Evolutionary conservation across 2,888 invertebrate species (phyloP).

Genomic region (Acronicta aceris): DNA sequence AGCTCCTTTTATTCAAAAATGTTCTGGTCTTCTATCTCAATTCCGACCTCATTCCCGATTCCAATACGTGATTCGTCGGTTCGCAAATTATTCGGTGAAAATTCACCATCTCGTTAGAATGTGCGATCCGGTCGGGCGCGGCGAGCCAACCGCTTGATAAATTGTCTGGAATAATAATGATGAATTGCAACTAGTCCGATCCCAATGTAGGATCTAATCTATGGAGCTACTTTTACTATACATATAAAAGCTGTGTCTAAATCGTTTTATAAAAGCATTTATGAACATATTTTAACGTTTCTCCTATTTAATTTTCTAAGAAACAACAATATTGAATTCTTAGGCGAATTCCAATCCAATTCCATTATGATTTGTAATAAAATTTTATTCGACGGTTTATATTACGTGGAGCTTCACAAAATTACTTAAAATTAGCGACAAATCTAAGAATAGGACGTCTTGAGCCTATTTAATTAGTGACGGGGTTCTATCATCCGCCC

Average conservation of each 20-base stretch:
- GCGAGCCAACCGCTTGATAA: slow-evolving; percentile 89
- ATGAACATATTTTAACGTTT: slow-evolving; percentile 20
- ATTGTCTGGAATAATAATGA: slow-evolving; percentile 90
- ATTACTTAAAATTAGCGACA: slow-evolving; percentile 85
- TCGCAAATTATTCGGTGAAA: slow-evolving; percentile 89
- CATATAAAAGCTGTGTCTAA: slow-evolving; percentile 34
- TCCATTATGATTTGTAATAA: slow-evolving; percentile 61
- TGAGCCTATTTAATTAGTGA: slow-evolving; percentile 87
- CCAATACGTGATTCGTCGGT: slow-evolving; percentile 89
- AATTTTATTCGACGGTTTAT: slow-evolving; percentile 76
- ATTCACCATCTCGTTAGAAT: slow-evolving; percentile 90
- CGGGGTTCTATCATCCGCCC: slow-evolving; percentile 85
- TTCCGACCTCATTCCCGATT: slow-evolving; percentile 86
- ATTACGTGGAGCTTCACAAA: slow-evolving; percentile 72
- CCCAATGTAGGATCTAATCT: slow-evolving; percentile 83
- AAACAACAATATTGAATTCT: slow-evolving; percentile 45
- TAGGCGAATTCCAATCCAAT: no score
- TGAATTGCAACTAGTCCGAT: slow-evolving; percentile 87
- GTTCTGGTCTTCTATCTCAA: slow-evolving; percentile 88
- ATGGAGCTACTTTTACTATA: slow-evolving; percentile 73
- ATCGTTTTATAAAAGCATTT: slow-evolving; percentile 22
- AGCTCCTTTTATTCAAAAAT: slow-evolving; percentile 72
- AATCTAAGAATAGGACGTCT: slow-evolving; percentile 85
- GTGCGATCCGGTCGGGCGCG: slow-evolving; percentile 85
- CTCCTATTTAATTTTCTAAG: slow-evolving; percentile 25